Conservation (phyloP, 2,797 vertebrate genomes). For the Tragelaphus oryx region DNA sequence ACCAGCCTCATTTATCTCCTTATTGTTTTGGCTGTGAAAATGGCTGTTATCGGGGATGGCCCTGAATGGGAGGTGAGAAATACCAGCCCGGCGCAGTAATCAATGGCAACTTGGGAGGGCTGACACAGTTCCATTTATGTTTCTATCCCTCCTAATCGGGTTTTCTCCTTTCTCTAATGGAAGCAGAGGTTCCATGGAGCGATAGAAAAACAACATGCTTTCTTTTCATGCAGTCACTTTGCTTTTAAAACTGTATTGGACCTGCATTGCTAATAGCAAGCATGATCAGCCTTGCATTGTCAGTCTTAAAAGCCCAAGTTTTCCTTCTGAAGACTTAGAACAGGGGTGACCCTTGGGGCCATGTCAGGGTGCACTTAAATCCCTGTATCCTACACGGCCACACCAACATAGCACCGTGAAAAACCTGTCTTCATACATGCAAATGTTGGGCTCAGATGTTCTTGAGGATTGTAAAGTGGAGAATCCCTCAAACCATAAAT, state of each 20-base stretch:
- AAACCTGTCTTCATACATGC: not conserved
- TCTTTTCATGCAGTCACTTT: not conserved
- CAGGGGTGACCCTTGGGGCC: not conserved
- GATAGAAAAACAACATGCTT: not conserved
- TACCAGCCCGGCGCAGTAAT: accelerated
- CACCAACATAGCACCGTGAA: not conserved
- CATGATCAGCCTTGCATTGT: accelerated
- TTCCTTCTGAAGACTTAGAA: not conserved
- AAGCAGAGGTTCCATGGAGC: not conserved
- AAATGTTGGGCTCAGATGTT: not conserved
- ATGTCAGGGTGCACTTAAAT: not conserved
- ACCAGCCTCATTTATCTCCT: not conserved
- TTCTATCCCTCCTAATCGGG: not conserved
- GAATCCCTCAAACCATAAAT: not conserved
- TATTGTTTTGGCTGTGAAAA: not conserved
- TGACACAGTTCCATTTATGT: not conserved
- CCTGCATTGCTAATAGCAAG: not conserved
- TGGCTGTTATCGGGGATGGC: not conserved
- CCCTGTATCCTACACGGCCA: too few species aligned
- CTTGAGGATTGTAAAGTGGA: not conserved
- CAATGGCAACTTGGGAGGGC: not conserved
- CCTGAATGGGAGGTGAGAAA: not conserved
- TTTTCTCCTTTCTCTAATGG: constrained; percentile 5
- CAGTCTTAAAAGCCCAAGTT: not conserved
- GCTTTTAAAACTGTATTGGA: not conserved